phyloP scores from a whole-genome alignment of 2,113 vertebrate species.

The Chrysochloris asiatica region DNA sequence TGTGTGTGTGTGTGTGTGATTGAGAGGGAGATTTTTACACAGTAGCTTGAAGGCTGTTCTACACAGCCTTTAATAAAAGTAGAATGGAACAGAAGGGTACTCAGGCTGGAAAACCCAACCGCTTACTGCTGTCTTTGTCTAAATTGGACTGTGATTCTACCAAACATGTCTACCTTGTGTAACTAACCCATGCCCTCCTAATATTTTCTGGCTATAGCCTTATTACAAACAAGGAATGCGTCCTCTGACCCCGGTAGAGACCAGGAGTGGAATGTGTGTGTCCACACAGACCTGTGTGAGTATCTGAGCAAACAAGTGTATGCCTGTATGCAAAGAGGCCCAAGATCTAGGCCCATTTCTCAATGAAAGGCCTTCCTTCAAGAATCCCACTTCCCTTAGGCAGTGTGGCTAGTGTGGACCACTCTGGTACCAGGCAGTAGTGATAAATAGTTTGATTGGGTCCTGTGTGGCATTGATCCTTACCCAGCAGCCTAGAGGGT shows the following conservation, averaged over 20 bases:
- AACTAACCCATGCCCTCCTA: neutral
- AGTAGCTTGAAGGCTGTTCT: constrained; percentile 47
- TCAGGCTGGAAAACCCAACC: constrained; percentile 50
- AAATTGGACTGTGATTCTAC: constrained; percentile 2
- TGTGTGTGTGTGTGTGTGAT: neutral
- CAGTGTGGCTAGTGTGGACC: neutral
- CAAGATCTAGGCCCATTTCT: neutral
- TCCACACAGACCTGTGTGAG: neutral
- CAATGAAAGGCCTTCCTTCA: neutral
- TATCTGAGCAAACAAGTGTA: neutral
- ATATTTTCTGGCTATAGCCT: neutral
- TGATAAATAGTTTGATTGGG: neutral
- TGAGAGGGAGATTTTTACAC: constrained; percentile 8
- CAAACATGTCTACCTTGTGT: neutral
- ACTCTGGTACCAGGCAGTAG: neutral
- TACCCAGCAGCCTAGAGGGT: neutral
- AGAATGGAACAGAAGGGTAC: constrained; percentile 36
- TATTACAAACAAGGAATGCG: neutral
- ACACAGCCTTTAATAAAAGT: constrained; percentile 13
- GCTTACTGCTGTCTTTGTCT: constrained; percentile 56
- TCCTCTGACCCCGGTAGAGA: neutral
- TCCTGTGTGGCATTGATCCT: neutral
- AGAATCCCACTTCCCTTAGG: neutral
- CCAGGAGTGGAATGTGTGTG: neutral
- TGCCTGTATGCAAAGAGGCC: neutral